Evolutionary conservation across 2,888 invertebrate species (phyloP), one percentile per base, ranked within the genome.

Genomic region (Teleiodes luculella): DNA sequence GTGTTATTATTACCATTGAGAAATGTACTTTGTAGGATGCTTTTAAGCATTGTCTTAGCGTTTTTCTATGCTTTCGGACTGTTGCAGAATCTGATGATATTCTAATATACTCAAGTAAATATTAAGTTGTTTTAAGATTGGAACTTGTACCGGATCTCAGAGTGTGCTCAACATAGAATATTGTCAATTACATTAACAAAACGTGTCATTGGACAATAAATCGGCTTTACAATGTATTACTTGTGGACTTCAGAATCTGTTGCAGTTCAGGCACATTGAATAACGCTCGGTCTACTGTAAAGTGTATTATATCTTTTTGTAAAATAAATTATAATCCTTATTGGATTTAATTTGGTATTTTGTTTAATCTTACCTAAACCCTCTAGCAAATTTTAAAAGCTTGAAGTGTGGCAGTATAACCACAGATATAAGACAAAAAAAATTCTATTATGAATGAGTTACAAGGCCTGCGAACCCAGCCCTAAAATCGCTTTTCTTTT

Each of bases 311-410:
- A 87, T 80, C 70, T 79, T 83, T 86, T 86, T 85, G 66, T 81
- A 78, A 47, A 87, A 86, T 88, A 86, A 88, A 88, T 86, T 80
- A 85, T 83, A 73, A 77, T 87, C 87, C 87, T 82, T 86, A 74
- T 87, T 87, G 87, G 88, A 83, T 84, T 82, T 81, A 76, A 52
- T 36, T 41, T 33, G n/a, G 39, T 46, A 46, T 58, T 53, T 58
- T 33, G 52, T 54, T 57, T 7, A 11, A 14, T 8, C 3, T 16
- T 16, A 24, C 24, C 6, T n/a, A n/a, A n/a, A n/a, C n/a, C n/a
- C n/a, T n/a, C n/a, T n/a, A n/a, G n/a, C n/a, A n/a, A n/a, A n/a
- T n/a, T n/a, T n/a, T n/a, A n/a, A n/a, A n/a, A n/a, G n/a, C n/a
- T n/a, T n/a, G n/a, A n/a, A n/a, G n/a, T n/a, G n/a, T n/a, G n/a